Evolutionary conservation across 1,140 invertebrate species (phyloP).

Genomic region (Phthorimaea operculella): DNA sequence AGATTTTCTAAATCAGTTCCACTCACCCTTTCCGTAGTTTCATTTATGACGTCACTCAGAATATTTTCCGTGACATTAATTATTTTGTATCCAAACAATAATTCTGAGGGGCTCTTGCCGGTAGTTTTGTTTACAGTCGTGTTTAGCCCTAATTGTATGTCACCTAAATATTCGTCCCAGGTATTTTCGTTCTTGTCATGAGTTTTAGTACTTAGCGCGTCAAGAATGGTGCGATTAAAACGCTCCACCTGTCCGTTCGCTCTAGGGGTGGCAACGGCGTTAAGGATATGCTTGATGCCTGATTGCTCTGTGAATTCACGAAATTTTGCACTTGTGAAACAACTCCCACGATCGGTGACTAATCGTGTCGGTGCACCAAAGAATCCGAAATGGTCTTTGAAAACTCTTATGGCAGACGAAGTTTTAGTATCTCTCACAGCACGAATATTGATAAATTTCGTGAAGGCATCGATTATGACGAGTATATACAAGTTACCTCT

Average conservation of each 20-base stretch:
- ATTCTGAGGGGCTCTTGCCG: background rate
- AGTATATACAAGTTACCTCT: slow-evolving; percentile 7
- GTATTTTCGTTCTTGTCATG: slow-evolving; percentile 1
- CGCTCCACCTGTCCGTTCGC: slow-evolving; percentile 7
- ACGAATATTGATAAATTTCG: slow-evolving; percentile 9
- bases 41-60: background rate
- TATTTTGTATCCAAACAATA: background rate
- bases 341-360: slow-evolving; percentile 6
- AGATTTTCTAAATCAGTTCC: background rate
- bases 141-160: slow-evolving; percentile 5
- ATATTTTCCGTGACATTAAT: background rate
- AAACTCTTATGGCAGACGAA: slow-evolving; percentile 3
- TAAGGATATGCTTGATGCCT: slow-evolving; percentile 1
- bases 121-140: slow-evolving; percentile 2
- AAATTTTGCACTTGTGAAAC: slow-evolving; percentile 9
- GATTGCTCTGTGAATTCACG: slow-evolving; percentile 6
- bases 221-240: slow-evolving; percentile 4
- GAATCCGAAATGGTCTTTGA: slow-evolving; percentile 8
- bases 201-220: background rate
- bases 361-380: slow-evolving; percentile 5
- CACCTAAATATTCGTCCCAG: slow-evolving; percentile 4
- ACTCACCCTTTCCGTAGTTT: background rate
- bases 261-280: slow-evolving; percentile 6
- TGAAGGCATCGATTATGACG: slow-evolving; percentile 8
- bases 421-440: slow-evolving; percentile 5